phyloP scores from a whole-genome alignment of 2,888 invertebrate genomes.

The Polydrusus tereticollis region DNA sequence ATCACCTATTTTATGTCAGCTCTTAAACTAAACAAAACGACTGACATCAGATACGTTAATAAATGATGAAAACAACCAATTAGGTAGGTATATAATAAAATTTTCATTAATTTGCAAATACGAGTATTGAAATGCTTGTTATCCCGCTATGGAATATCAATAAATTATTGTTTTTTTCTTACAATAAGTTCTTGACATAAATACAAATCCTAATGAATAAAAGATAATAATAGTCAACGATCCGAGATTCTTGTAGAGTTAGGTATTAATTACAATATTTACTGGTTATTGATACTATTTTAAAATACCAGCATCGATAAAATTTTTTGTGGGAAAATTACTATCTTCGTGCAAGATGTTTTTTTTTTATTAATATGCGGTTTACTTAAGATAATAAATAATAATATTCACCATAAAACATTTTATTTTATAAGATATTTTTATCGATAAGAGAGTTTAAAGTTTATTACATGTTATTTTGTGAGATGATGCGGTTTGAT shows the following conservation, averaged over 20 bases:
- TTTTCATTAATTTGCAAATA: not conserved
- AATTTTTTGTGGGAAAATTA: conserved; percentile 17
- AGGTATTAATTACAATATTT: conserved; percentile 20
- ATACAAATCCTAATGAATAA: conserved; percentile 25
- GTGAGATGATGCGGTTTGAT: no score
- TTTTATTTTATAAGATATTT: not conserved
- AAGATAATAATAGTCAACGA: conserved; percentile 29
- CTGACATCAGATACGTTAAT: not conserved
- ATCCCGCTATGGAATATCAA: conserved; percentile 1
- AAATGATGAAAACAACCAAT: not conserved
- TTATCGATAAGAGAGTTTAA: no score
- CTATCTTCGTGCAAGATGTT: not conserved
- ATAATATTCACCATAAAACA: not conserved
- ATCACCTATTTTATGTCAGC: no score
- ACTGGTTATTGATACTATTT: conserved; percentile 16
- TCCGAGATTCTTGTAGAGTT: conserved; percentile 2
- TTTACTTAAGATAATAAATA: not conserved
- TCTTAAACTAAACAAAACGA: no score
- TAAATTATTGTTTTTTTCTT: conserved; percentile 17
- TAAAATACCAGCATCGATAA: conserved; percentile 9
- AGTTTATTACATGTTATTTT: no score
- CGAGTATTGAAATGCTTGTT: conserved; percentile 12
- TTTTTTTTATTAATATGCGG: not conserved
- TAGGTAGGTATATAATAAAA: not conserved
- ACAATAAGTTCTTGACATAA: conserved; percentile 27